Evolutionary conservation across 2,113 vertebrate species (phyloP).

Genomic region (Nyctereutes procyonoides): DNA sequence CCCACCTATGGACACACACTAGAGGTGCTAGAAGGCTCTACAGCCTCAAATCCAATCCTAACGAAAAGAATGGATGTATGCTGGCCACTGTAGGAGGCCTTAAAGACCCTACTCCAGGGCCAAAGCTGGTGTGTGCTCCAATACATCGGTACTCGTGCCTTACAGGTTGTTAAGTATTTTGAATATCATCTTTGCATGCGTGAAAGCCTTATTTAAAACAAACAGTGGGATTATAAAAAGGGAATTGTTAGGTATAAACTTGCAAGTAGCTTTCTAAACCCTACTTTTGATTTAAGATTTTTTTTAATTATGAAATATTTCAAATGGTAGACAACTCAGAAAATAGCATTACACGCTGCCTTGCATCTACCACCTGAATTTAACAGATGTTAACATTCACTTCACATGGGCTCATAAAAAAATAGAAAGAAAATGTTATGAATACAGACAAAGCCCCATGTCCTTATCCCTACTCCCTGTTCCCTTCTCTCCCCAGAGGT

Average conservation of each 20-base stretch:
- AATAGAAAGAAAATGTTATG: neutral
- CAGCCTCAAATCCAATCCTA: neutral
- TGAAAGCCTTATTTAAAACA: conserved; percentile 49
- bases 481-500: neutral
- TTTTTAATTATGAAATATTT: conserved; percentile 34
- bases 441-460: neutral
- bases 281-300: conserved; percentile 22
- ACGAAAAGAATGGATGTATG: conserved; percentile 23
- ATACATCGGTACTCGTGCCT: neutral
- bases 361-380: neutral
- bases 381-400: neutral
- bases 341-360: neutral
- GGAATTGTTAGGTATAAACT: conserved; percentile 11
- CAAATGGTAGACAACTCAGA: conserved; percentile 23
- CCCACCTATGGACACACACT: neutral
- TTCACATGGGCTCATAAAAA: neutral
- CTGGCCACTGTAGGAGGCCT: neutral
- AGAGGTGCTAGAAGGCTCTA: neutral
- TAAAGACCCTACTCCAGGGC: neutral
- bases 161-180: conserved; percentile 39
- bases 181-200: neutral
- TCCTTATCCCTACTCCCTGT: neutral
- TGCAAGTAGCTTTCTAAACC: conserved; percentile 44
- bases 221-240: neutral
- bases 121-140: neutral